phyloP scores from a whole-genome alignment of 2,113 vertebrate species.

The Phyllopteryx taeniolatus region DNA sequence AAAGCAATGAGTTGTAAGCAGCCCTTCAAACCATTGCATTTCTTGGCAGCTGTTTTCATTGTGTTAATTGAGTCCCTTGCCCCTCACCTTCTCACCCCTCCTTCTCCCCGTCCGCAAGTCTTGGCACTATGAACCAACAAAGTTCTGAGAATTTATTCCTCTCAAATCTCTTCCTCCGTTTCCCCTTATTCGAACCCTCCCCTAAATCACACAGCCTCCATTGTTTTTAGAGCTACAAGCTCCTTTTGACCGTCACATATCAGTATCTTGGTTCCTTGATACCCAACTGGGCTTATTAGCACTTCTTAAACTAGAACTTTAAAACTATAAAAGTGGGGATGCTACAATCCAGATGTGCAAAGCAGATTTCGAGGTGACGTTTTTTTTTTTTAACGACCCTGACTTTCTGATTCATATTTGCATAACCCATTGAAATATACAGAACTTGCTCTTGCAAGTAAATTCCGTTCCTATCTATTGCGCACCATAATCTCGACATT shows the following conservation, averaged over 20 bases:
- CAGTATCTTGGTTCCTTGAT: conserved; percentile 26
- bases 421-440: conserved; percentile 35
- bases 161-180: conserved; percentile 60
- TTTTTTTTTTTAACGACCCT: conserved; percentile 5
- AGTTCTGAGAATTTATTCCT: conserved; percentile 51
- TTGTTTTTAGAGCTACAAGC: conserved; percentile 39
- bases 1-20: conserved; percentile 60
- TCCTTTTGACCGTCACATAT: conserved; percentile 41
- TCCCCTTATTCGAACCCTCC: conserved; percentile 30
- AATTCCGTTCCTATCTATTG: conserved; percentile 37
- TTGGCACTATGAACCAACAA: conserved; percentile 59
- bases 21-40: conserved; percentile 49
- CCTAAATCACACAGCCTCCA: conserved; percentile 33
- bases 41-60: conserved; percentile 63
- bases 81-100: conserved; percentile 11
- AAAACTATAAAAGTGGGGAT: conserved; percentile 11
- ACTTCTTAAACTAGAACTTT: conserved; percentile 25
- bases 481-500: conserved; percentile 30
- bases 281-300: conserved; percentile 28
- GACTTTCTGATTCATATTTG: conserved; percentile 8
- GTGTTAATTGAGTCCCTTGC: conserved; percentile 63
- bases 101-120: conserved; percentile 34
- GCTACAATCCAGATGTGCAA: conserved; percentile 28
- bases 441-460: neutral
- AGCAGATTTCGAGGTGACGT: conserved; percentile 18